These are phyloP conservation scores for Astreopora myriophthalma DNA, from an alignment of 64 coral and sea anemone genomes.

Conservation along the genomic window DNA sequence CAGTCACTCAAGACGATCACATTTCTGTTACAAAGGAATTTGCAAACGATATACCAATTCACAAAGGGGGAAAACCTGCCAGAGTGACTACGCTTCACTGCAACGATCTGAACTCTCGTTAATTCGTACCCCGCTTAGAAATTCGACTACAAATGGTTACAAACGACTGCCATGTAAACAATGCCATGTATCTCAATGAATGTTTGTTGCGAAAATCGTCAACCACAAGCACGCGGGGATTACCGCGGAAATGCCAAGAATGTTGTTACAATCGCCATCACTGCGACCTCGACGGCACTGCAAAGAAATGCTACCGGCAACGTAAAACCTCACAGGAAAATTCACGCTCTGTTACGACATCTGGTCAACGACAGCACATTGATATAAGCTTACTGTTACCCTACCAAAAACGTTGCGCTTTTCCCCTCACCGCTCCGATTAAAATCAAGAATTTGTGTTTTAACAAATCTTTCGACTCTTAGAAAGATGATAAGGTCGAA, in stretches of 20 bases:
- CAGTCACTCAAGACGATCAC: background rate
- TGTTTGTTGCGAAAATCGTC: background rate
- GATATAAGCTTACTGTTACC: background rate
- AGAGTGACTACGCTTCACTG: background rate
- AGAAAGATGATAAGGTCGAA: background rate
- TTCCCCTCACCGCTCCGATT: background rate
- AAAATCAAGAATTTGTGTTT: background rate
- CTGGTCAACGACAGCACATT: background rate
- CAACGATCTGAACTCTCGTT: background rate
- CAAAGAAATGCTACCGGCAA: background rate
- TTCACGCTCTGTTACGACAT: background rate
- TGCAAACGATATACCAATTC: background rate
- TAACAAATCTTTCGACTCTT: background rate
- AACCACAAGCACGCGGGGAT: background rate
- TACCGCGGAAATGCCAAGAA: background rate
- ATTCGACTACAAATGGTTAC: background rate
- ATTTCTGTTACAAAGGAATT: background rate
- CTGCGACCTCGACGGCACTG: background rate
- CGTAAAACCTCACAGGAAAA: conserved; percentile 29
- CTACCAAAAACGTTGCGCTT: background rate
- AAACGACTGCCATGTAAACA: conserved; percentile 13
- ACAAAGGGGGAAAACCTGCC: background rate
- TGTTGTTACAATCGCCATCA: background rate
- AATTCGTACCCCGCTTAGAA: background rate
- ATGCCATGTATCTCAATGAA: background rate